These are phyloP conservation scores for Eristalis tenax DNA, from an alignment of 2,888 invertebrate species.

Conservation along the genomic window DNA sequence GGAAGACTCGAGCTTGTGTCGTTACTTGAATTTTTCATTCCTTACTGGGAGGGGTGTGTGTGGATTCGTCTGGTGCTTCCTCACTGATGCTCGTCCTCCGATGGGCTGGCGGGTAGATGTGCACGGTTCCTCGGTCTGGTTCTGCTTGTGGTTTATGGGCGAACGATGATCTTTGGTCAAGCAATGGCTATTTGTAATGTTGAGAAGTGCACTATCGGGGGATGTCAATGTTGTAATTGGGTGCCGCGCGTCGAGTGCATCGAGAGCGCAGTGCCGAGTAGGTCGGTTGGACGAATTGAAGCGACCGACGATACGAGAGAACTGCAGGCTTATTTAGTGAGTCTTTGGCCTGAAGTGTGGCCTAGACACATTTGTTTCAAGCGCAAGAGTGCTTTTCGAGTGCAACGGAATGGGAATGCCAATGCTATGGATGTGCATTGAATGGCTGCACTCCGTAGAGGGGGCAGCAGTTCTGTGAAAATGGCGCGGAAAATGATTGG, in stretches of 20 bases:
- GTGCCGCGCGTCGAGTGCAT: conserved; percentile 6
- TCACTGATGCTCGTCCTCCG: neutral
- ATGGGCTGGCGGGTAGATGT: neutral
- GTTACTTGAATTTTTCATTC: neutral
- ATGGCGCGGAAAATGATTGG: neutral
- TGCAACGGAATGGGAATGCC: neutral
- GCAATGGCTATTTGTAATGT: conserved; percentile 54
- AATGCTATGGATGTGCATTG: neutral
- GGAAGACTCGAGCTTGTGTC: neutral
- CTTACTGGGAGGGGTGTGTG: neutral
- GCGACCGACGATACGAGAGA: neutral
- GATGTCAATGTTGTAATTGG: conserved; percentile 23
- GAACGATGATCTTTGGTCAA: conserved; percentile 54
- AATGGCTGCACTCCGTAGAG: neutral
- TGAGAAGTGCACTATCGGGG: conserved; percentile 30
- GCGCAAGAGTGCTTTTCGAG: neutral
- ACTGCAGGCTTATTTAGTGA: conserved; percentile 24
- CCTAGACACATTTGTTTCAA: conserved; percentile 43
- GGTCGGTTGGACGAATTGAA: neutral
- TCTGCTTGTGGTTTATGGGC: conserved; percentile 47
- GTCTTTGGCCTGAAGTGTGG: neutral
- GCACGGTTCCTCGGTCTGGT: conserved; percentile 10
- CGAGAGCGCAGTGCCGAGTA: neutral
- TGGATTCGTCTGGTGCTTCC: neutral
- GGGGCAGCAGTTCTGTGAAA: neutral